Evolutionary conservation across 2,113 vertebrate species (phyloP).

Genomic region (Seriola quinqueradiata): DNA sequence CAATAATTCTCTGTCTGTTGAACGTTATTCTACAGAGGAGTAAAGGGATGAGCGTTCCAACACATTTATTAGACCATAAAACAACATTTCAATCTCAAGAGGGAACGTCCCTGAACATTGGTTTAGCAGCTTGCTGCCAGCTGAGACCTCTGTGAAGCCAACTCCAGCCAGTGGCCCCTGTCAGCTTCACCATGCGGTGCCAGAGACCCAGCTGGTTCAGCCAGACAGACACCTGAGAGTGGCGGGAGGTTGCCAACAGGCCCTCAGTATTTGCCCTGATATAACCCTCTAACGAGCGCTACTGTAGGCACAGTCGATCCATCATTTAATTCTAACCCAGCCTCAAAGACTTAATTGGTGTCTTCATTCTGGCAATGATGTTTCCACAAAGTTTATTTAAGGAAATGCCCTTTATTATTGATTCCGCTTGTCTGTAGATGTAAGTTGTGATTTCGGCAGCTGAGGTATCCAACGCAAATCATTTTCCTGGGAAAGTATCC

Average conservation of each 20-base stretch:
- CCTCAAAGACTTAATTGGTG: not conserved
- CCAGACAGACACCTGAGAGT: constrained; percentile 67
- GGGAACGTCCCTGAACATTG: constrained; percentile 36
- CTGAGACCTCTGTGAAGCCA: constrained; percentile 68
- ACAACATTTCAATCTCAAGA: constrained; percentile 46
- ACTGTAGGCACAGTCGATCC: constrained; percentile 16
- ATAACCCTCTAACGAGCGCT: constrained; percentile 15
- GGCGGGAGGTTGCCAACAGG: constrained; percentile 47
- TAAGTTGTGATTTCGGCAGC: not conserved
- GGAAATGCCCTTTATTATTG: not conserved
- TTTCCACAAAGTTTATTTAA: not conserved
- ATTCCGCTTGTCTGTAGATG: not conserved
- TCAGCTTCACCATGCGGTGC: constrained; percentile 47
- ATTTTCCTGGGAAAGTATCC: too few relatives aligned
- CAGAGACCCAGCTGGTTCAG: constrained; percentile 67
- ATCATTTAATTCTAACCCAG: not conserved
- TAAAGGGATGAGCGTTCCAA: constrained; percentile 18
- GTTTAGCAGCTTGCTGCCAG: constrained; percentile 55
- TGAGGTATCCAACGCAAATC: not conserved
- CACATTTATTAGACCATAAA: constrained; percentile 48
- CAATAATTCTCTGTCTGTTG: not conserved
- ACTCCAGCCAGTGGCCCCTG: constrained; percentile 54
- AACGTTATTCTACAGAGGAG: constrained; percentile 11
- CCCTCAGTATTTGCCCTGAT: constrained; percentile 46
- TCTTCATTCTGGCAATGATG: not conserved